Percentiles rank a stretch among this genome's conserved stretches.
These are phyloP conservation scores for Leptinotarsa texana DNA, from an alignment of 1,140 invertebrate species.

Conservation along the genomic window DNA sequence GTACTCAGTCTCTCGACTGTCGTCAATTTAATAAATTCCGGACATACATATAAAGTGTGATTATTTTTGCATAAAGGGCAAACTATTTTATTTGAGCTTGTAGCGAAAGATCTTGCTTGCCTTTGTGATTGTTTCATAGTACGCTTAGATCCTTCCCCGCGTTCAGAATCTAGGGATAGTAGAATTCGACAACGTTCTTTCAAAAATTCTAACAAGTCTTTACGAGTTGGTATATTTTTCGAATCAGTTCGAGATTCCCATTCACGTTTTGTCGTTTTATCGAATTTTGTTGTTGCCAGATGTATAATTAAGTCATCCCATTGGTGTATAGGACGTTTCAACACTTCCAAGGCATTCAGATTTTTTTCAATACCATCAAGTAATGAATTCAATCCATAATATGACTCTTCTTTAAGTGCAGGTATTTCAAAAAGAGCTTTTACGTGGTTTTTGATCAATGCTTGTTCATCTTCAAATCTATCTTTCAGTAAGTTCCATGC, in stretches of 20 bases:
- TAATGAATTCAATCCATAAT: slow-evolving; percentile 19
- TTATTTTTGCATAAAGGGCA: slow-evolving; percentile 16
- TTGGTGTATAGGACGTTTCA: slow-evolving; percentile 27
- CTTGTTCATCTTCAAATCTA: slow-evolving; percentile 46
- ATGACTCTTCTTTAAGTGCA: slow-evolving; percentile 28
- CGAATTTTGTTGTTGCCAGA: slow-evolving; percentile 38
- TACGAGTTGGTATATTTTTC: slow-evolving; percentile 15
- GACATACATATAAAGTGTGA: slow-evolving; percentile 20
- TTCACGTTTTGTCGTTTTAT: slow-evolving; percentile 33
- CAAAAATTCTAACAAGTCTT: slow-evolving; percentile 26
- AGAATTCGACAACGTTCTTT: slow-evolving; percentile 22
- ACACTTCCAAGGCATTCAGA: slow-evolving; percentile 25
- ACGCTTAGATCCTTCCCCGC: background rate
- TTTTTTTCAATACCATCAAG: slow-evolving; percentile 30
- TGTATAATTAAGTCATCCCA: slow-evolving; percentile 37
- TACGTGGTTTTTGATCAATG: slow-evolving; percentile 39
- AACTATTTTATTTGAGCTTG: slow-evolving; percentile 9
- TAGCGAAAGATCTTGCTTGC: slow-evolving; percentile 13
- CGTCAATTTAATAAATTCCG: slow-evolving; percentile 27
- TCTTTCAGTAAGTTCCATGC: slow-evolving; percentile 49
- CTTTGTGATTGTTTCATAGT: slow-evolving; percentile 2
- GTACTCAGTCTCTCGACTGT: slow-evolving; percentile 25
- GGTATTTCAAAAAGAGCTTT: slow-evolving; percentile 31
- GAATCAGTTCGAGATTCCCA: slow-evolving; percentile 36
- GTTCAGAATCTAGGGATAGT: slow-evolving; percentile 7